phyloP scores from a whole-genome alignment of 53 echinoderm and acorn worm genomes.

The Glandiceps talaboti region DNA sequence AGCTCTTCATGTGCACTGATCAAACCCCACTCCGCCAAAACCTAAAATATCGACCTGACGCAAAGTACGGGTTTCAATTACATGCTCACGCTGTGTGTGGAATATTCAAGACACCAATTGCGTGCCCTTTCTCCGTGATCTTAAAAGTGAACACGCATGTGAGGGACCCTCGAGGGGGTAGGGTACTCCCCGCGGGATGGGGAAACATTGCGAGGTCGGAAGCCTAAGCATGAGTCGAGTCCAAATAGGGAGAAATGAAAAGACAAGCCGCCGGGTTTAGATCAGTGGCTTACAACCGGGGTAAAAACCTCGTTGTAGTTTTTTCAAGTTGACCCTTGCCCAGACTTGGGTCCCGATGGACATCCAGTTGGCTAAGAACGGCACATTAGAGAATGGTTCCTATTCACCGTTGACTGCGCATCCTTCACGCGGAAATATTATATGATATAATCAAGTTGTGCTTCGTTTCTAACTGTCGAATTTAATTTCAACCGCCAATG shows the following conservation, averaged over 20 bases:
- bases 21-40: no score
- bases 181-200: background rate
- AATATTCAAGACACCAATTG: background rate
- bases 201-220: slow-evolving; percentile 1
- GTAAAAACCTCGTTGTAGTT: background rate
- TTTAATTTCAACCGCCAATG: no score
- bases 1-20: no score
- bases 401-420: background rate
- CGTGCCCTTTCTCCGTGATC: background rate
- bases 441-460: background rate
- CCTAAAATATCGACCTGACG: background rate
- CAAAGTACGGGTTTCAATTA: background rate
- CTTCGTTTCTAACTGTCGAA: background rate
- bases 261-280: background rate
- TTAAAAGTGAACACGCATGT: background rate
- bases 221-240: background rate
- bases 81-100: background rate
- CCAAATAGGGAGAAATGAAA: background rate
- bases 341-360: background rate
- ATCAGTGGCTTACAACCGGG: background rate
- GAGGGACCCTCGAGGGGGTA: background rate
- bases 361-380: background rate
- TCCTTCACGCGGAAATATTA: background rate
- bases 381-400: background rate
- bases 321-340: background rate